Conservation (phyloP, 2,888 invertebrate species). For the Spialia ferax region DNA sequence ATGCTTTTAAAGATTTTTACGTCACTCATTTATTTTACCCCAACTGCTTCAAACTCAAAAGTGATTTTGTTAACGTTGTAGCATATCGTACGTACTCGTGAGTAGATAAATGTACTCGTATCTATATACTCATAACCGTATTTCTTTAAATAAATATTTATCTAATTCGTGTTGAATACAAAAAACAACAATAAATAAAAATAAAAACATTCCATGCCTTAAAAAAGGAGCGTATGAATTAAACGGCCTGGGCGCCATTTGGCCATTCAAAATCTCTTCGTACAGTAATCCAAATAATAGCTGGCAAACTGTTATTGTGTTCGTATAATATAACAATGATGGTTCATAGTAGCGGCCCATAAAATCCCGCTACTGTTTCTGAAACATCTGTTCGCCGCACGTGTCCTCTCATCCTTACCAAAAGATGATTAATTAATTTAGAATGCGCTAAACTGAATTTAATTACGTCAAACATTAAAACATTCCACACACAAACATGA, state of each 20-base stretch:
- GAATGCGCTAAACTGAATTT: conserved; percentile 44
- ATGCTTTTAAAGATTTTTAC: not conserved
- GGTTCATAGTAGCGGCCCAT: conserved; percentile 2
- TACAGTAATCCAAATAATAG: conserved; percentile 30
- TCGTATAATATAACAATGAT: conserved; percentile 11
- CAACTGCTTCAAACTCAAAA: not conserved
- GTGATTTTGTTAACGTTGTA: not conserved
- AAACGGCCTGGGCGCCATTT: conserved; percentile 17
- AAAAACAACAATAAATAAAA: not conserved
- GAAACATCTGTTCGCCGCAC: conserved; percentile 35
- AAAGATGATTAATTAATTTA: conserved; percentile 29
- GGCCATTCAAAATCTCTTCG: conserved; percentile 28
- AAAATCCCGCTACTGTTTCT: conserved; percentile 19
- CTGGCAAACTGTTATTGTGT: conserved; percentile 36
- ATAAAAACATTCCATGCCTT: not conserved
- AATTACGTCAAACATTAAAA: conserved; percentile 65
- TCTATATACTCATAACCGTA: too few relatives aligned
- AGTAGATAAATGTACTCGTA: too few relatives aligned
- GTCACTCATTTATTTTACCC: not conserved
- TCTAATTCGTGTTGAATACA: too few relatives aligned
- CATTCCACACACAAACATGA: conserved; percentile 62
- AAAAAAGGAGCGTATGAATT: conserved; percentile 7
- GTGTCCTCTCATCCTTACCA: conserved; percentile 25
- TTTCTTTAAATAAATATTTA: too few relatives aligned
- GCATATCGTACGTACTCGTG: too few relatives aligned